Base-by-base conservation (phyloP, 2,888 invertebrate genomes). In the Pegoplata infirma region DNA sequence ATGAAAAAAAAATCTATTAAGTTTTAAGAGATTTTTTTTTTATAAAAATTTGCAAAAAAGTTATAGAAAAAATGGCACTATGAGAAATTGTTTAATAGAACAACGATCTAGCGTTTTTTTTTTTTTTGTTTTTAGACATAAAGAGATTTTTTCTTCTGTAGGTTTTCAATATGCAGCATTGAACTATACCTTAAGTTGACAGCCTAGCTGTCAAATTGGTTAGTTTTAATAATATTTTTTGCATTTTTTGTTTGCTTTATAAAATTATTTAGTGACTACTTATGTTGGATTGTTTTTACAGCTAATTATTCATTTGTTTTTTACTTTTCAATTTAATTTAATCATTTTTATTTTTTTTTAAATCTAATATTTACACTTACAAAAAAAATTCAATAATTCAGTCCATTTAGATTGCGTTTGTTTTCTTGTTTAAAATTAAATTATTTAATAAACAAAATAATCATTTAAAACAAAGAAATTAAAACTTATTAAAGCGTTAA, bases 401-500 rank as follows among this genome's bases (percentile, higher is more conserved):
- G 87, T 87, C 87, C 87, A 87, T 86, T 87, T 86, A 86, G 86
- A 86, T 87, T 87, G 86, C 87, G 85, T 86, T 86, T 86, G 81
- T 82, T 84, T 84, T 76, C 66, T 23, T 67, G 76, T 76, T 72
- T 69, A 69, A 76, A 64, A 76, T 63, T 63, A 76, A 14, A 51
- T 69, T 63, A 63, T 69, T 73, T 76, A 56, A 36, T 51, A 68
- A 67, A 73, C 56, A 73, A 63, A 53, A 68, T 73, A 68, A 67
- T 56, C 51, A 40, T 75, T 47, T 23, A 49, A 55, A 74, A 61
- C 53, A 67, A 67, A 67, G 61, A 72, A 80, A 82, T 82, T 83
- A 69, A 83, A 82, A 83, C 80, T 83, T 85, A 85, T 87, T 86
- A 87, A 87, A 87, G 87, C 87, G 86, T 87, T 85, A 64, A 82